Conservation (phyloP, 2,113 vertebrate species). For the Grammomys dolichurus region DNA sequence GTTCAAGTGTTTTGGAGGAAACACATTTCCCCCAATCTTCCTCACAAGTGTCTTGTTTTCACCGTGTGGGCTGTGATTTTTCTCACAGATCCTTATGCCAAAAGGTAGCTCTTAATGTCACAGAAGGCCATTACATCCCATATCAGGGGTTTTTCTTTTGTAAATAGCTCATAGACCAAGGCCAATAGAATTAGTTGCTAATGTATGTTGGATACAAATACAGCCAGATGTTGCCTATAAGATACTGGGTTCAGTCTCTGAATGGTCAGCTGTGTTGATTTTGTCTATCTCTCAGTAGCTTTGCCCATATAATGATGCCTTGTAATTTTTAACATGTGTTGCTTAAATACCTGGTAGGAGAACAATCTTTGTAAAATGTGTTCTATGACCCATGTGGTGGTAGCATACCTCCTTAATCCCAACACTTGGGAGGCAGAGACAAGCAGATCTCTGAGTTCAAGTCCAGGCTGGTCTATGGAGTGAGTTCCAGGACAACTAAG, state of each 20-base stretch:
- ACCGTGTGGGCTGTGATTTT: background rate
- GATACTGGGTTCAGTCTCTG: background rate
- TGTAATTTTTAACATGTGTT: background rate
- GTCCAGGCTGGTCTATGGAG: no score
- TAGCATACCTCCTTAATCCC: no score
- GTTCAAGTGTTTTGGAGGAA: background rate
- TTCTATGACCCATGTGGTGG: no score
- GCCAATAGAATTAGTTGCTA: background rate
- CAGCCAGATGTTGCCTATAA: background rate
- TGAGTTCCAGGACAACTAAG: no score
- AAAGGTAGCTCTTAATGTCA: background rate
- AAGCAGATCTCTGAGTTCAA: no score
- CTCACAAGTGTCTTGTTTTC: rapidly evolving
- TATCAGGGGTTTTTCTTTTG: background rate
- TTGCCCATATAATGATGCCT: background rate
- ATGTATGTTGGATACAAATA: background rate
- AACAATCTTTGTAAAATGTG: background rate
- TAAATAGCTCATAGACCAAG: background rate
- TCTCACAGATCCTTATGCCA: background rate
- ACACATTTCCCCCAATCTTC: background rate
- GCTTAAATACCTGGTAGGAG: background rate
- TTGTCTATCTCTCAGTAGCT: background rate
- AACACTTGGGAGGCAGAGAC: no score
- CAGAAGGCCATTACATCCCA: background rate
- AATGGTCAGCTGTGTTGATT: background rate